phyloP scores from a whole-genome alignment of 1,140 invertebrate species.

The Diplogasteroides magnus region DNA sequence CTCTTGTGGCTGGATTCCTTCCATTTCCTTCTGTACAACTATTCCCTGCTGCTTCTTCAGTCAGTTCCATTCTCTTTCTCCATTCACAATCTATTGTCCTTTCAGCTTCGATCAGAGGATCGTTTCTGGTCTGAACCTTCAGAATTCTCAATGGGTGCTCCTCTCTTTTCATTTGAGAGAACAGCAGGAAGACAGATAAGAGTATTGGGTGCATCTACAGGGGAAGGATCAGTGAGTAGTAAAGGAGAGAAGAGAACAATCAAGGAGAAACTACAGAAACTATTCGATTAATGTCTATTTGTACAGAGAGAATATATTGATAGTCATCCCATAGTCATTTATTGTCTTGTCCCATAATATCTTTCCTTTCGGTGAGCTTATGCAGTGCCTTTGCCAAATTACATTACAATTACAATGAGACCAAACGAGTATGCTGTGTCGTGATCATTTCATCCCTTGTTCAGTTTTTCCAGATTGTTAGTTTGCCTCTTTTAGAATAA shows the following conservation, averaged over 20 bases:
- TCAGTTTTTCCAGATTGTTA: no score
- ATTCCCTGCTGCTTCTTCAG: constrained; percentile 4
- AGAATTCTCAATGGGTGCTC: constrained; percentile 35
- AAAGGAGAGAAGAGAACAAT: constrained; percentile 4
- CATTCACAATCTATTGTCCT: no score
- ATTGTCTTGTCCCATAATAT: no score
- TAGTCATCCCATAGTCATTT: no score
- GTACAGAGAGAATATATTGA: no score
- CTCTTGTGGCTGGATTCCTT: constrained; percentile 45
- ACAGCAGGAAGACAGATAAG: constrained; percentile 47
- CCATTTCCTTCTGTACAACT: constrained; percentile 41
- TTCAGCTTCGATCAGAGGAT: constrained; percentile 4
- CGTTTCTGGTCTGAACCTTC: constrained; percentile 7
- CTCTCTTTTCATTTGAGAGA: constrained; percentile 39
- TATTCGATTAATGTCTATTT: constrained; percentile 48
- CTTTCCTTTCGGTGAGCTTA: no score
- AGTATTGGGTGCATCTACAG: constrained; percentile 34
- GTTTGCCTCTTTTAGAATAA: no score
- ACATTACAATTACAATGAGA: no score
- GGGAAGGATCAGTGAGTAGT: neutral
- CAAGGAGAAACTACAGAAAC: constrained; percentile 31
- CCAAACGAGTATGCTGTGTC: no score
- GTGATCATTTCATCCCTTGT: no score
- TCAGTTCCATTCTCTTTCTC: constrained; percentile 13
- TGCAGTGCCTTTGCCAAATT: no score